Conservation (phyloP, 1,140 invertebrate genomes). For the Conus betulinus region DNA sequence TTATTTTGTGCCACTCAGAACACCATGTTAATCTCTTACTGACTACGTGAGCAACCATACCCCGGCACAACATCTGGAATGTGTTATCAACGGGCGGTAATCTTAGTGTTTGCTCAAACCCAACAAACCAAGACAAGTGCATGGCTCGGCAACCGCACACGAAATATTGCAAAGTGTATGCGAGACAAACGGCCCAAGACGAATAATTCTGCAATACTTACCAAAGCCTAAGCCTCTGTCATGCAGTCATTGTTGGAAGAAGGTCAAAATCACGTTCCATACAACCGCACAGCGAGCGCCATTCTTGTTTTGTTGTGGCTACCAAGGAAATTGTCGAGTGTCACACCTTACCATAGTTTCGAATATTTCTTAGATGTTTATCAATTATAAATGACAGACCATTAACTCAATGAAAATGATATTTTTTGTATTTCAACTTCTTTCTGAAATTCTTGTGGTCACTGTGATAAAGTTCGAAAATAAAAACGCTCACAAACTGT, state of each 20-base stretch:
- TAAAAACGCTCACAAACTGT: too few relatives aligned
- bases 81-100: not conserved
- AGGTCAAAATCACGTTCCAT: slow-evolving; percentile 3
- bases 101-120: not conserved
- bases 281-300: not conserved
- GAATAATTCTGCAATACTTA: not conserved
- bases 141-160: not conserved
- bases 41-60: not conserved
- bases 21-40: not conserved
- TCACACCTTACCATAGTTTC: not conserved
- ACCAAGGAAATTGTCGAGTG: not conserved
- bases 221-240: not conserved
- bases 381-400: too few relatives aligned
- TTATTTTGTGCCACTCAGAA: too few relatives aligned
- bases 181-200: not conserved
- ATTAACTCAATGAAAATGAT: too few relatives aligned
- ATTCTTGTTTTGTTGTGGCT: slow-evolving; percentile 11
- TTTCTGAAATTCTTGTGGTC: too few relatives aligned
- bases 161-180: not conserved
- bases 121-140: not conserved
- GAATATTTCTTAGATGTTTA: not conserved
- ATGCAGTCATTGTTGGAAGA: not conserved
- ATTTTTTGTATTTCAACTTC: too few relatives aligned
- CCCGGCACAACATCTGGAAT: not conserved
- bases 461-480: too few relatives aligned